Base-by-base conservation (phyloP, 1,140 invertebrate species). In the Aphaenogaster ashmeadi region DNA sequence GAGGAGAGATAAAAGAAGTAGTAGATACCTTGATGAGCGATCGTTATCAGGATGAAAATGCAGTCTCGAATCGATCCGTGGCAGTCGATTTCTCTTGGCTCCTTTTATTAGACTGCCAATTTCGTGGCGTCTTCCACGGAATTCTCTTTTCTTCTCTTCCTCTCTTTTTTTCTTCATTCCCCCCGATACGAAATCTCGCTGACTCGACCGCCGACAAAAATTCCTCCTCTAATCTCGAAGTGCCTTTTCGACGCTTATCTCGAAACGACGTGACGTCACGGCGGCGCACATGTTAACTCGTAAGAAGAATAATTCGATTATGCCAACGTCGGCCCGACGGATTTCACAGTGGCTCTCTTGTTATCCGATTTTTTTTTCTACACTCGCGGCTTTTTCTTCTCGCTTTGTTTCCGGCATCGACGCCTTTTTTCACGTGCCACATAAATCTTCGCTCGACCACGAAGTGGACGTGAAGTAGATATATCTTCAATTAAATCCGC, bases 11-110 rank as follows among this genome's bases (percentile, higher is more conserved):
- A 91, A 91, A 91, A 91, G 90, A 91, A 87, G 58, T 91, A 87
- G 87, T 91, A 90, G 90, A 90, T 91, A 89, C 80, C 89, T 91
- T 91, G 89, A 91, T 91, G 90, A 91, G 84, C 83, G 90, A 91
- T 91, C 90, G 90, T 91, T 91, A 91, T 91, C 90, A 85, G 87
- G 89, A 91, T 91, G 90, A 91, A 91, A 91, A 91, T 91, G 90
- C 90, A 91, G 87, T 91, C 90, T 91, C 74, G 89, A 88, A 91
- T 91, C 90, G 90, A 91, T 91, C 74, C 87, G 18, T 83, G 86
- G 83, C 87, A 89, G 90, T 91, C 90, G 89, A 91, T 91, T 91
- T 69, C 78, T 81, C 79, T 79, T 54, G 83, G 83, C 87, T 91
- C 74, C 87, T 91, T 91, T 91, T 91, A 91, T 91, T 91, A 91